phyloP scores from a whole-genome alignment of 2,888 invertebrate species.

The Pachydiplax longipennis region DNA sequence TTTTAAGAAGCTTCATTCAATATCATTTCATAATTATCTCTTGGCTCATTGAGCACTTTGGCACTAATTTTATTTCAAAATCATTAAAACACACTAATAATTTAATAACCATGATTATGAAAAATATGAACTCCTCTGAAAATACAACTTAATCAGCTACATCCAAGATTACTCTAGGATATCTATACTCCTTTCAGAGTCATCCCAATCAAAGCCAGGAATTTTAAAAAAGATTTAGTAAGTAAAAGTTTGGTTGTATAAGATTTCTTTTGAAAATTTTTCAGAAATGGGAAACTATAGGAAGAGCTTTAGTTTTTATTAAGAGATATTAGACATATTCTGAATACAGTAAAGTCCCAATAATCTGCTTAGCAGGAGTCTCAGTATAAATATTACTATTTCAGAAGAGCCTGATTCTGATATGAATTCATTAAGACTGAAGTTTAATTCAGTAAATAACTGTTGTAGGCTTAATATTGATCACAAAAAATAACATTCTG shows the following conservation, averaged over 20 bases:
- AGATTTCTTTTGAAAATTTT: not conserved
- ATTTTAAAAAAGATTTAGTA: slow-evolving; percentile 35
- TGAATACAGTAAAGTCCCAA: too few species aligned
- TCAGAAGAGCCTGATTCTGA: too few species aligned
- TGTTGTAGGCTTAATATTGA: too few species aligned
- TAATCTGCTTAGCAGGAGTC: too few species aligned
- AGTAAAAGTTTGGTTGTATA: slow-evolving; percentile 9
- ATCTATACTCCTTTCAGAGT: slow-evolving; percentile 20
- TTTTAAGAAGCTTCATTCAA: too few species aligned
- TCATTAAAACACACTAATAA: not conserved
- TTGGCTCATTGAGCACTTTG: too few species aligned
- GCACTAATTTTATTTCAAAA: not conserved
- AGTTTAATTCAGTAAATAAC: too few species aligned
- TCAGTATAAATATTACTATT: too few species aligned
- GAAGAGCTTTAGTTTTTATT: slow-evolving; percentile 9
- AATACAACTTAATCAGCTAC: not conserved
- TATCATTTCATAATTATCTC: too few species aligned
- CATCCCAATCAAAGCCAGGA: slow-evolving; percentile 15
- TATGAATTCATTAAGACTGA: too few species aligned
- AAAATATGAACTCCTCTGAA: not conserved
- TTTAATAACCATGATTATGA: not conserved
- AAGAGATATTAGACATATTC: too few species aligned
- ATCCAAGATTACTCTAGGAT: slow-evolving; percentile 10
- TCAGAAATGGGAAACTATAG: not conserved
- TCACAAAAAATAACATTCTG: too few species aligned